Evolutionary conservation across 2,888 invertebrate genomes (phyloP).

Genomic region (Lasius fuliginosus): DNA sequence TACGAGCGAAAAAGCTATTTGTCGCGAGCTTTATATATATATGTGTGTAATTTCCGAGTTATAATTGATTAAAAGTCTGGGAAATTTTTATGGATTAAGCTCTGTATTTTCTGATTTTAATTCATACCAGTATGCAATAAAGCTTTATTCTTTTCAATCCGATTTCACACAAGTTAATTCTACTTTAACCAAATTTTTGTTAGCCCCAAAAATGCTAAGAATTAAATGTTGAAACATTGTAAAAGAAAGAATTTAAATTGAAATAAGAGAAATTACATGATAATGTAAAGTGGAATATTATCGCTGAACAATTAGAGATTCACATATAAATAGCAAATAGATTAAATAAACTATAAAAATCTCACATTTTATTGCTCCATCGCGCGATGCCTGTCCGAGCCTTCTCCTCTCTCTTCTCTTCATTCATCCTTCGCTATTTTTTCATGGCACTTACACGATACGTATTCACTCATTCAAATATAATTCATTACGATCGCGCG

Average conservation of each 20-base stretch:
- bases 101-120: not conserved
- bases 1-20: not conserved
- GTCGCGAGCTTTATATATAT: not conserved
- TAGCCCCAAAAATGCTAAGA: not conserved
- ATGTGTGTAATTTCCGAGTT: not conserved
- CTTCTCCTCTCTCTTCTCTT: too few relatives aligned
- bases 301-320: not conserved
- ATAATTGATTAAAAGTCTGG: slow-evolving; percentile 12
- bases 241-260: not conserved
- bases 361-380: too few relatives aligned
- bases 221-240: not conserved
- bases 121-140: not conserved
- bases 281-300: not conserved
- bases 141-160: slow-evolving; percentile 1
- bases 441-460: too few relatives aligned
- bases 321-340: not conserved
- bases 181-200: not conserved
- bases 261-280: not conserved
- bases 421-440: too few relatives aligned
- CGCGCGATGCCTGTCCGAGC: too few relatives aligned
- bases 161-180: not conserved
- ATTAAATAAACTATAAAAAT: too few relatives aligned
- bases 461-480: too few relatives aligned
- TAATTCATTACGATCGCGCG: too few relatives aligned
- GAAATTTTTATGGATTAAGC: not conserved